These are phyloP conservation scores for Procapra przewalskii DNA, from an alignment of 2,113 vertebrate genomes.

Conservation along the genomic window DNA sequence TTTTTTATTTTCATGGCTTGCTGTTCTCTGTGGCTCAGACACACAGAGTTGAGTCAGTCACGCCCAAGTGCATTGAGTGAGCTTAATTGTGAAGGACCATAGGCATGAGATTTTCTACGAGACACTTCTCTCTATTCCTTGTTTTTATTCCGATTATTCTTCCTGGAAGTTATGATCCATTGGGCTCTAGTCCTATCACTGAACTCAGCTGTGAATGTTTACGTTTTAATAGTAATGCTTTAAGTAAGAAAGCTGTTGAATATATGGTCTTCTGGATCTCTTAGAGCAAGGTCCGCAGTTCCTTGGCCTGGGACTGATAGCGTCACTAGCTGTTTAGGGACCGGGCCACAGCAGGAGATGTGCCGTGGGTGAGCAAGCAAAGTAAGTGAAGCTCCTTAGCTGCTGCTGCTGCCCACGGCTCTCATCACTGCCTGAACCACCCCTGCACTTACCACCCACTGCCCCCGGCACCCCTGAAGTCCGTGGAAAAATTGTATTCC, in stretches of 20 bases:
- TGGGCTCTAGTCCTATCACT: not conserved
- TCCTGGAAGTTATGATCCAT: not conserved
- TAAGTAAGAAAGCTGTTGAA: not conserved
- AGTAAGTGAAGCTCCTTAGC: not conserved
- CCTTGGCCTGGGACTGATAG: not conserved
- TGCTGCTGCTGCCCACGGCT: not conserved
- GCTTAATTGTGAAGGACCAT: not conserved
- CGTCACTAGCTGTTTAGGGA: not conserved
- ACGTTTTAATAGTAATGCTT: not conserved
- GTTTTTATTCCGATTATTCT: not conserved
- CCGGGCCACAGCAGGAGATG: not conserved
- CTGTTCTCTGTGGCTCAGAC: not conserved
- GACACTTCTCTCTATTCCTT: not conserved
- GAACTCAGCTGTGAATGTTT: not conserved
- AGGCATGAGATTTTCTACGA: not conserved
- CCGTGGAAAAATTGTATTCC: not conserved
- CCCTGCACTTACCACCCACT: not conserved
- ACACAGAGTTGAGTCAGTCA: not conserved
- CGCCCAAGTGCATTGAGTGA: not conserved
- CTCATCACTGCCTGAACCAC: not conserved
- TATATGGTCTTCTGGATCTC: not conserved
- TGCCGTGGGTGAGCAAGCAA: rapidly evolving
- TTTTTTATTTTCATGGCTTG: not conserved
- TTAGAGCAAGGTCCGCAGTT: not conserved
- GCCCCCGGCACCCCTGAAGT: rapidly evolving